Conservation (phyloP, 2,113 vertebrate species). For the Sminthopsis crassicaudata region DNA sequence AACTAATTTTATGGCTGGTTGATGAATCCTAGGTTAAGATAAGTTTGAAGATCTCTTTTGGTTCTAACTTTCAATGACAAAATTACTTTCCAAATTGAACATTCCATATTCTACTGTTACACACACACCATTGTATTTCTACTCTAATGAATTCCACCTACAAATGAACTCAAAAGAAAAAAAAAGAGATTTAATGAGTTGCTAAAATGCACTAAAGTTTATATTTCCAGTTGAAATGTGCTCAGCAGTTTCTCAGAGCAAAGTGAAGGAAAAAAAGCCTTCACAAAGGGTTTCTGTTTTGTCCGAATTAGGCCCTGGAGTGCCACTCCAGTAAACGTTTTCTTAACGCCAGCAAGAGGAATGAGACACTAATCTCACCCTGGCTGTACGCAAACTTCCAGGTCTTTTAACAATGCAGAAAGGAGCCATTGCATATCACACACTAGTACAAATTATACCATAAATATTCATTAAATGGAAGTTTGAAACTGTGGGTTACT, state of each 20-base stretch:
- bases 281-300: slow-evolving; percentile 40
- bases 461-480: slow-evolving; percentile 69
- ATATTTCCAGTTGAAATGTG: slow-evolving; percentile 59
- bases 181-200: slow-evolving; percentile 68
- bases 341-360: slow-evolving; percentile 66
- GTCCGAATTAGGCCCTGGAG: slow-evolving; percentile 57
- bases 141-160: slow-evolving; percentile 49
- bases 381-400: slow-evolving; percentile 15
- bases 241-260: slow-evolving; percentile 69
- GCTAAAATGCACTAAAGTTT: slow-evolving; percentile 69
- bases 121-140: neutral
- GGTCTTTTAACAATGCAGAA: slow-evolving; percentile 67
- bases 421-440: slow-evolving; percentile 8
- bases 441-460: slow-evolving; percentile 6
- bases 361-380: slow-evolving; percentile 43
- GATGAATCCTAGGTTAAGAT: neutral
- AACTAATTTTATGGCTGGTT: neutral
- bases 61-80: neutral
- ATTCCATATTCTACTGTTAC: neutral
- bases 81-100: neutral
- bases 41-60: neutral
- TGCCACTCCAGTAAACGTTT: slow-evolving; percentile 65
- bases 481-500: slow-evolving; percentile 22
- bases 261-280: slow-evolving; percentile 53
- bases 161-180: slow-evolving; percentile 23